Evolutionary conservation across 2,888 invertebrate species (phyloP).

Genomic region (Papilio demoleus): DNA sequence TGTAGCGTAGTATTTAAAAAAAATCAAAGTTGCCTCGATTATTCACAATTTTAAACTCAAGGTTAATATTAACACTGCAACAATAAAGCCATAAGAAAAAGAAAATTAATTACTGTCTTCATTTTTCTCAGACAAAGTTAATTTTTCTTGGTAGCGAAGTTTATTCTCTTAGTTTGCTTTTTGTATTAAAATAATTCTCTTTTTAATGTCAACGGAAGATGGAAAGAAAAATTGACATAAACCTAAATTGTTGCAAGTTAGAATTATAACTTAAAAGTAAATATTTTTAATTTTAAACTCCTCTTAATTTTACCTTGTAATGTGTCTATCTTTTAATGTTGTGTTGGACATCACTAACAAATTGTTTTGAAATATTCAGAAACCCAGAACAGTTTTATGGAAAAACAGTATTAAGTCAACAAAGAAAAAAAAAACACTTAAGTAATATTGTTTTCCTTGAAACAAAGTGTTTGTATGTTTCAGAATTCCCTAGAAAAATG

Average conservation of each 20-base stretch:
- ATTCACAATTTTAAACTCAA: not conserved
- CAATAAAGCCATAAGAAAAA: not conserved
- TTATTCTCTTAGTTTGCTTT: not conserved
- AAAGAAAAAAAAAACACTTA: too few species aligned
- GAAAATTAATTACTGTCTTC: conserved; percentile 6
- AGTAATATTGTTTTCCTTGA: not conserved
- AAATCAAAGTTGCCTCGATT: too few species aligned
- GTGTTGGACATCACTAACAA: too few species aligned
- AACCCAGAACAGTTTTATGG: too few species aligned
- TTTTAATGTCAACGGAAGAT: not conserved
- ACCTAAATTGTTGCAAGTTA: not conserved
- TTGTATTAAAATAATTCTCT: conserved; percentile 4
- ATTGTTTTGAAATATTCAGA: too few species aligned
- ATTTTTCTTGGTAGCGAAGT: conserved; percentile 7
- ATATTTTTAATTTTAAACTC: too few species aligned
- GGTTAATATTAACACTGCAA: not conserved
- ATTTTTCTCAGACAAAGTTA: conserved; percentile 5
- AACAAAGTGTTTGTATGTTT: conserved; percentile 35
- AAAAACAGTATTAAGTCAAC: too few species aligned
- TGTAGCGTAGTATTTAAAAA: too few species aligned
- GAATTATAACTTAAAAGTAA: too few species aligned
- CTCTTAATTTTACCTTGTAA: too few species aligned
- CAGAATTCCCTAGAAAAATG: conserved; percentile 67
- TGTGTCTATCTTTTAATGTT: too few species aligned
- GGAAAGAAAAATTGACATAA: not conserved